Evolutionary conservation across 2,797 vertebrate genomes (phyloP), one percentile per base, ranked within the genome.

Genomic region (Sphenodon punctatus): DNA sequence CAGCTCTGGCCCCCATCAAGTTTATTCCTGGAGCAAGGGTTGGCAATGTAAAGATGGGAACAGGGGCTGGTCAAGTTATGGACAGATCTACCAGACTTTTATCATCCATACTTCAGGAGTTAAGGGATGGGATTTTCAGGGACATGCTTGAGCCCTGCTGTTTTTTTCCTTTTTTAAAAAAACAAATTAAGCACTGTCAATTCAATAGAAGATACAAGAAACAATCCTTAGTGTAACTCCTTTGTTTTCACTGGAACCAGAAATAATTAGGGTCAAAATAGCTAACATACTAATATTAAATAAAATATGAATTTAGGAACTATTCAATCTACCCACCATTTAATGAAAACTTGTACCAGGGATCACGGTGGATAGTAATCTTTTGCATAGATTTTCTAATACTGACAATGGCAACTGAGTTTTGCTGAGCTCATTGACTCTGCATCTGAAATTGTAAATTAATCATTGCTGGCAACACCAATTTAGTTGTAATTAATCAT

Each of bases 401-500:
- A 94, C 78, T 87, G 84, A 76, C 93, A 86, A 66, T 89, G 88
- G 87, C 91, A 93, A 86, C 88, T 95, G 90, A 90, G 92, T 91
- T 95, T 92, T 95, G 89, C 90, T 91, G 92, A 92, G 85, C 93
- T 95, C 92, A 94, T 95, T 95, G 96, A 91, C 81, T 93, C 91
- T 94, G 83, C 85, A 85, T 89, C 86, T 95, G 80, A 93, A 93
- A 90, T 93, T 94, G 87, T 92, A 94, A 96, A 95, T 96, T 94
- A 95, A 95, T 96, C 94, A 95, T 91, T 92, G 91, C 91, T 94
- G 91, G 92, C 93, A 95, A 94, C 91, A 94, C 92, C 93, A 95
- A 91, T 95, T 96, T 95, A 77, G 75, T 88, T 94, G 92, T 93
- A 95, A 96, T 96, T 96, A 96, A 95, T 96, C 94, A 95, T 92